Conservation (phyloP, 1,140 invertebrate genomes). For the Drosophila ficusphila region DNA sequence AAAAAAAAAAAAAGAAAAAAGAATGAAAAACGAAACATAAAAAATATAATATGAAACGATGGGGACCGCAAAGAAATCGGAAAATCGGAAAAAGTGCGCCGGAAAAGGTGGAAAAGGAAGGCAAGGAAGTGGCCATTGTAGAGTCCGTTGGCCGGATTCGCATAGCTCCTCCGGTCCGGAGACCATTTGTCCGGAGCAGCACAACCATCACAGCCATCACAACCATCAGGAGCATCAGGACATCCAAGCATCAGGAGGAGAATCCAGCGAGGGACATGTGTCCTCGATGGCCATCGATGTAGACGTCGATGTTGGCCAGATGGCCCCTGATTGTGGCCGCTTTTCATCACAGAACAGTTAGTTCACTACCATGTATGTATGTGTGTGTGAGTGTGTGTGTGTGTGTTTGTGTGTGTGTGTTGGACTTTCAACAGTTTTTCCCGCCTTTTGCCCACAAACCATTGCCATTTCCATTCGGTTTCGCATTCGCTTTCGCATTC, state of each 20-base stretch:
- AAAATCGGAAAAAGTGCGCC: slow-evolving; percentile 32
- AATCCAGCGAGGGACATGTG: slow-evolving; percentile 21
- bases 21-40: not conserved
- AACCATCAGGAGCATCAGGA: not conserved
- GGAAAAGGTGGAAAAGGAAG: slow-evolving; percentile 52
- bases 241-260: not conserved
- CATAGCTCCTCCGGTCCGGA: slow-evolving; percentile 32
- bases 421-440: no score
- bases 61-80: slow-evolving; percentile 18
- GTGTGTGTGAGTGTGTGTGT: no score
- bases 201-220: no score
- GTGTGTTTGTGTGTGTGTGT: no score
- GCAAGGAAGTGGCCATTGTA: slow-evolving; percentile 50
- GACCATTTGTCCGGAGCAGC: slow-evolving; percentile 40
- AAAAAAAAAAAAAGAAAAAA: slow-evolving; percentile 21
- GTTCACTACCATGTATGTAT: no score
- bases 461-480: not conserved
- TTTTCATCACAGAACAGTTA: not conserved
- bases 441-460: not conserved
- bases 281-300: slow-evolving; percentile 48
- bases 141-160: slow-evolving; percentile 46
- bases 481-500: not conserved
- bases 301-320: slow-evolving; percentile 37
- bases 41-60: slow-evolving; percentile 17
- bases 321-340: slow-evolving; percentile 32